Percentiles rank a stretch among this genome's conserved stretches.
phyloP scores from a whole-genome alignment of 2,113 vertebrate species.

The Tor tambroides region DNA sequence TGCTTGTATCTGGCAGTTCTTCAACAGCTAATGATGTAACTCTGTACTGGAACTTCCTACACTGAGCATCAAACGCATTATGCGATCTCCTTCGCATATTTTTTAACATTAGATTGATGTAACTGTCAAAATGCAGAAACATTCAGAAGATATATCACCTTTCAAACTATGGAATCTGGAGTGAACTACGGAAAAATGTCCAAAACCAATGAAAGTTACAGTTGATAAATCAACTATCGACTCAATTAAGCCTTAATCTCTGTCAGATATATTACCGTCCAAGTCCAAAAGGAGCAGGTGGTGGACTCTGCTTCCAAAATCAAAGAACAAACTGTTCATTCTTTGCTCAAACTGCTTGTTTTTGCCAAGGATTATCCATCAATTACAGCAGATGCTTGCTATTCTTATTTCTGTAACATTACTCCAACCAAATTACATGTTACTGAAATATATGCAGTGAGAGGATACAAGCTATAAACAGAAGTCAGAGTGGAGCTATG shows the following conservation, averaged over 20 bases:
- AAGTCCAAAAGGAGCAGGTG: constrained; percentile 61
- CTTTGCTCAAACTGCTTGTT: constrained; percentile 47
- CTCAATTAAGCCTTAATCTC: constrained; percentile 54
- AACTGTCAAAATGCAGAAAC: constrained; percentile 9
- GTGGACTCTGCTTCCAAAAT: constrained; percentile 51
- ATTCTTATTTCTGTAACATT: constrained; percentile 50
- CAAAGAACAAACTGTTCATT: constrained; percentile 57
- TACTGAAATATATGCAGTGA: constrained; percentile 30
- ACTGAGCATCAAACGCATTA: background rate
- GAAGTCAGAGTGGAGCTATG: constrained; percentile 15
- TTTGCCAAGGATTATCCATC: constrained; percentile 63
- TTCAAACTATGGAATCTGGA: constrained; percentile 31
- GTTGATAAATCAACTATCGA: constrained; percentile 51
- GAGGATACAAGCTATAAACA: constrained; percentile 39
- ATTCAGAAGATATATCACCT: constrained; percentile 6
- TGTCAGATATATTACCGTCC: constrained; percentile 54
- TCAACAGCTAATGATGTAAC: constrained; percentile 29
- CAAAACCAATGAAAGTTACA: constrained; percentile 52
- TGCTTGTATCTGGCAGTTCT: constrained; percentile 1
- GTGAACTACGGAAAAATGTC: constrained; percentile 48
- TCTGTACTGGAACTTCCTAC: constrained; percentile 21
- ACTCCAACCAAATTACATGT: constrained; percentile 43
- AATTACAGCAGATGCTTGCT: constrained; percentile 57
- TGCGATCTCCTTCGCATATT: background rate
- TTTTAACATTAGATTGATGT: constrained; percentile 44